Base-by-base conservation (phyloP, 2,888 invertebrate species). In the Meloe dianella region DNA sequence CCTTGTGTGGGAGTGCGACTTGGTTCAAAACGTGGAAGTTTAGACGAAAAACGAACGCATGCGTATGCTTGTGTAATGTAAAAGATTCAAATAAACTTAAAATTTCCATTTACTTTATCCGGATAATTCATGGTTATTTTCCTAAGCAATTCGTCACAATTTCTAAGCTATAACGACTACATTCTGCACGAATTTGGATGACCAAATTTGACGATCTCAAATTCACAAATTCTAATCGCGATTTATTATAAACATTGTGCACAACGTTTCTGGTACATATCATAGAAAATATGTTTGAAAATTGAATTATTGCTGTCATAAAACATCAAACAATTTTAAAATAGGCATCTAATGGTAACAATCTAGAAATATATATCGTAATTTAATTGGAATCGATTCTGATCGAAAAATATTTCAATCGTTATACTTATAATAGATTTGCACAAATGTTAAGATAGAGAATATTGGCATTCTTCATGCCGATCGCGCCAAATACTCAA, bases 21-120 rank as follows among this genome's bases (percentile, higher is more conserved):
- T 66, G 63, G 67, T 61, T 67, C 61, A 67, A 67, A 67, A 67
- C 64, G 64, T 64, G 67, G 67, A 67, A 67, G 61, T 67, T 67
- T 67, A 67, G 64, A 64, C 61, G 67, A 67, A 67, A 67, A 67
- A 51, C 38, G 58, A 60, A 67, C 67, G 67, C 67, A 67, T 67
- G 67, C 67, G 67, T 67, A 47, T 67, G 60, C 56, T 29, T 63
- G 59, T 51, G 63, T 8, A 17, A 41, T 17, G 14, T 38, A 38
- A 38, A n/a, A 14, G n/a, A n/a, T 41, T 7, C n/a, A 41, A 41
- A 35, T 35, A 35, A 35, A 41, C 17, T n/a, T 6, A 41, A 41
- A 41, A 7, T 41, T 41, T 41, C 41, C 41, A 41, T 41, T 41
- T 41, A n/a, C 8, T 41, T 17, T 27, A 27, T 27, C 27, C 27